Conservation (phyloP, 2,797 vertebrate species). For the Tarsius wallacei region DNA sequence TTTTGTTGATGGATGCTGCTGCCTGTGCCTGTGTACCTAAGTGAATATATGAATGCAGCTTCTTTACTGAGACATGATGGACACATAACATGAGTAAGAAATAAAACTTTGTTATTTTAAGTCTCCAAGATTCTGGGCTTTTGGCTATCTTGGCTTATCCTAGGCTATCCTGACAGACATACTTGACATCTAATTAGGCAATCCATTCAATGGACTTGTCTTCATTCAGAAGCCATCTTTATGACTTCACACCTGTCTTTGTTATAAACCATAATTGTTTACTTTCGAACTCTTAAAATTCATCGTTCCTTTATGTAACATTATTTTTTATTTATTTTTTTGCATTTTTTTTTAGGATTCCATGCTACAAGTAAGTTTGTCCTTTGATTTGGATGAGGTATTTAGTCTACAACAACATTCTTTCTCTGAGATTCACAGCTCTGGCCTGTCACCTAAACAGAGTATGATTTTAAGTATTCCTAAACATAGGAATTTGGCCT, state of each 20-base stretch:
- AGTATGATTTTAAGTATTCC: too few relatives aligned
- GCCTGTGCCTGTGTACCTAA: background rate
- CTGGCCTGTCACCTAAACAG: accelerated
- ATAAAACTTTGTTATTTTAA: background rate
- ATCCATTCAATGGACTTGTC: background rate
- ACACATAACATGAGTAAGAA: background rate
- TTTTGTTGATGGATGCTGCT: background rate
- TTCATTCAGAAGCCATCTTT: background rate
- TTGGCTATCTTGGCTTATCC: background rate
- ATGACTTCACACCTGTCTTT: background rate
- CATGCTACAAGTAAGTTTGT: background rate
- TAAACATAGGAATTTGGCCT: background rate
- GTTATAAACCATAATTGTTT: background rate
- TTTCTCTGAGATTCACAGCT: background rate
- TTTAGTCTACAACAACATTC: background rate
- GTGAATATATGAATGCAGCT: background rate
- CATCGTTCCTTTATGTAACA: background rate
- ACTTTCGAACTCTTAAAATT: background rate
- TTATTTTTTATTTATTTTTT: background rate
- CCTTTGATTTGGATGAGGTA: background rate
- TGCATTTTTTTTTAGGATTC: background rate
- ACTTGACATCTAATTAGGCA: background rate
- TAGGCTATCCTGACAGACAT: background rate
- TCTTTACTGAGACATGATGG: background rate
- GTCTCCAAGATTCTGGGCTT: background rate